Conservation (phyloP, 2,888 invertebrate genomes). For the Tachina grossa region DNA sequence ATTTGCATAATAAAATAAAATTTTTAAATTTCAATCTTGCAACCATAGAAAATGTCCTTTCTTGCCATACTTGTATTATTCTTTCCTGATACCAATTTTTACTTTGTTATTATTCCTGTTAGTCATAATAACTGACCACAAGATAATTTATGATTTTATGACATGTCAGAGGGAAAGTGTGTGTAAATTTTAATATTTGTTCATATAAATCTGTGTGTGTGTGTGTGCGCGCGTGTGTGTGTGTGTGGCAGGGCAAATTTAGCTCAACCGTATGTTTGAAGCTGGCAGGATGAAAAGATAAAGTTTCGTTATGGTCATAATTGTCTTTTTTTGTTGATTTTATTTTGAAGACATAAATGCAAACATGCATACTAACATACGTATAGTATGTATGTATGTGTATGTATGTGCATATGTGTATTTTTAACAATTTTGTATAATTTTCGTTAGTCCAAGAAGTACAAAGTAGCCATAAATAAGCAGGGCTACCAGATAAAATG, state of each 20-base stretch:
- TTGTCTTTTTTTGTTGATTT: conserved; percentile 50
- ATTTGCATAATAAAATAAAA: conserved; percentile 66
- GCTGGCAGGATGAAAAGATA: conserved; percentile 36
- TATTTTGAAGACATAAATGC: not conserved
- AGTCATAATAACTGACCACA: conserved; percentile 56
- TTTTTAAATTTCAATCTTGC: conserved; percentile 64
- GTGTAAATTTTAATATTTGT: not conserved
- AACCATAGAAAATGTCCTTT: conserved; percentile 51
- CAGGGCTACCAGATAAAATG: too few relatives aligned
- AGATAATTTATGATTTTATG: conserved; percentile 57
- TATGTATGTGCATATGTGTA: too few relatives aligned
- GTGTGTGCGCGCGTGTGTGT: not conserved
- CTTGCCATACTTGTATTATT: conserved; percentile 13
- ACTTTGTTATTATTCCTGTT: conserved; percentile 55
- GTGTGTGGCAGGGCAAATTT: not conserved
- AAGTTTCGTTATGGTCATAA: conserved; percentile 61
- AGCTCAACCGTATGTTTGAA: conserved; percentile 31
- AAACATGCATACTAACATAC: too few relatives aligned
- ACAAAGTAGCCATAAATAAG: conserved; percentile 53
- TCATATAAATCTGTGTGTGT: not conserved
- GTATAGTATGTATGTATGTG: too few relatives aligned
- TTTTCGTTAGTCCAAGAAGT: conserved; percentile 28
- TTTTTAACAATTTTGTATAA: not conserved
- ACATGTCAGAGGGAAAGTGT: conserved; percentile 36
- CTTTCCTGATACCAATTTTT: conserved; percentile 40